Evolutionary conservation across 2,113 vertebrate species (phyloP), one percentile per base, ranked within the genome.

Genomic region (Morone saxatilis): DNA sequence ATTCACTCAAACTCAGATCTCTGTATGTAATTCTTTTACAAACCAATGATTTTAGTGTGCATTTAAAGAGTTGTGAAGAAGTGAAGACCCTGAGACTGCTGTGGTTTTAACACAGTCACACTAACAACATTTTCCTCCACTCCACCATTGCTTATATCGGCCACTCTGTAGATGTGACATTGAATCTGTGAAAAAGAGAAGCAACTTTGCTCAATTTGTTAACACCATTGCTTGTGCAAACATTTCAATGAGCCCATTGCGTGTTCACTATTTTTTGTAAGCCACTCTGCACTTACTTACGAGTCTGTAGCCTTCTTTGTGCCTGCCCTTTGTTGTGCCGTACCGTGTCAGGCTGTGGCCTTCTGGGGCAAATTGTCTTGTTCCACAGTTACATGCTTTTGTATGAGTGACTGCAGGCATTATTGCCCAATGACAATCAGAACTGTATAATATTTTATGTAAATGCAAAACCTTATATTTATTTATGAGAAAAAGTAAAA

Each of bases 381-480:
- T 84, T 66, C 53, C 47, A 80, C 56, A 77, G 1, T 67, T 84
- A n/a, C 60, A 31, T 79, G 50, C 45, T 84, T 85, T 83, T 81
- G 19, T 80, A 48, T 78, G 63, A 86, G 47, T 69, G 63, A 80
- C 61, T 80, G 71, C 57, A 80, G 71, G 41, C 40, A 16, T 71
- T 67, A 17, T 31, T 41, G 75, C 80, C 67, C n/a, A 53, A 48
- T 45, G 67, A 59, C 43, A 70, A 40, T 76, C 17, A 84, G 51
- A 82, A 66, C n/a, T 92, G 70, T 88, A 72, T 63, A 25, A 41
- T 76, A 38, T 88, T 74, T 83, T 59, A 65, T 89, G 25, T 82
- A 72, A 73, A 89, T 84, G 54, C 3, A 80, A 89, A 81, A 25
- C 19, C n/a, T 66, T 80, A 59, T 88, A 82, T 89, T 92, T 90